phyloP scores from a whole-genome alignment of 2,113 vertebrate species.

The Delphinapterus leucas region DNA sequence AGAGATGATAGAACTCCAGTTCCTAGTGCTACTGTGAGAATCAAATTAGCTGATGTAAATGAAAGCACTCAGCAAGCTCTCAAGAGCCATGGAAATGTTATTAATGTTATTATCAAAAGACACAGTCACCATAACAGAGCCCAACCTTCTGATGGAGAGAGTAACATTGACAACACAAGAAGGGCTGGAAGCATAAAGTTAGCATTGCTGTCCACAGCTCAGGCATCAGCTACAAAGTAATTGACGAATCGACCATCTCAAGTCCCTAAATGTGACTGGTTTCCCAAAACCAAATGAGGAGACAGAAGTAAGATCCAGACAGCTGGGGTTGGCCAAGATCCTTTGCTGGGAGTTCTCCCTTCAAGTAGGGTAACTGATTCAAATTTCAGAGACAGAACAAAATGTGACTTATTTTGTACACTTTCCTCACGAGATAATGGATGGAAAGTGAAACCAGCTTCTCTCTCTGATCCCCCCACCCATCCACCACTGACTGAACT shows the following conservation, averaged over 20 bases:
- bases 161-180: fast-evolving
- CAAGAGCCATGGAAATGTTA: background rate
- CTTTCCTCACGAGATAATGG: background rate
- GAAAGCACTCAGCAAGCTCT: background rate
- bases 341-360: background rate
- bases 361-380: background rate
- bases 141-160: background rate
- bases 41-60: background rate
- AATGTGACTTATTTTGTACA: background rate
- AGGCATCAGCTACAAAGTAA: background rate
- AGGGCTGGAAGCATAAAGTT: background rate
- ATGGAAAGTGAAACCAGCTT: background rate
- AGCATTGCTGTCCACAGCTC: background rate
- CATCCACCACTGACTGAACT: background rate
- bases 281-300: background rate
- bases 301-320: no score
- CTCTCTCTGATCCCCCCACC: background rate
- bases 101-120: background rate
- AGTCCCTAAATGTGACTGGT: background rate
- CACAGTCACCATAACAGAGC: background rate
- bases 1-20: background rate
- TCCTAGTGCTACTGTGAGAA: background rate
- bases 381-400: background rate
- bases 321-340: fast-evolving
- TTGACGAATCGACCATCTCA: background rate